Conservation (phyloP, 2,113 vertebrate genomes). For the Cranoglanis bouderius region DNA sequence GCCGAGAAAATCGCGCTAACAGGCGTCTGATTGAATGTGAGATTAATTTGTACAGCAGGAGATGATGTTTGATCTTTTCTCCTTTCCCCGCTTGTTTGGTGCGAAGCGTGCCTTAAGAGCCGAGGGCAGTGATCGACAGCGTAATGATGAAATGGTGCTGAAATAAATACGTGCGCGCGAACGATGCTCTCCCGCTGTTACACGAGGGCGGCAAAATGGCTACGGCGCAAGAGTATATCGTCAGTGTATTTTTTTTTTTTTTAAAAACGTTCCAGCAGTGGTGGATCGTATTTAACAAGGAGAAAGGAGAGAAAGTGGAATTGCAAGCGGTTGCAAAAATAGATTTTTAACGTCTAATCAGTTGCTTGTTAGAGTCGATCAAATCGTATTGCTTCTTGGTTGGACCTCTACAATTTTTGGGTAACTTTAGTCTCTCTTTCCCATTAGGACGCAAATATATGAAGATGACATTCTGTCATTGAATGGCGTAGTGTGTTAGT, state of each 20-base stretch:
- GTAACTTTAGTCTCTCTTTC: background rate
- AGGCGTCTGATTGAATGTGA: constrained; percentile 57
- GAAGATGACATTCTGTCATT: background rate
- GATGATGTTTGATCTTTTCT: constrained; percentile 44
- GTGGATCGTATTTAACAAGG: background rate
- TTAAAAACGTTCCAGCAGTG: background rate
- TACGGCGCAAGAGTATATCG: background rate
- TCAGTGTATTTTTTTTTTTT: background rate
- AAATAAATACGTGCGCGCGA: constrained; percentile 21
- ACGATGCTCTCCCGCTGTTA: background rate
- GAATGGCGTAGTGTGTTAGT: background rate
- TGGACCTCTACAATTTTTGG: background rate
- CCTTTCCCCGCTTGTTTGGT: constrained; percentile 21
- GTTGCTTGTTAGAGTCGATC: background rate
- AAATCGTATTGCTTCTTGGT: background rate
- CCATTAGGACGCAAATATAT: background rate
- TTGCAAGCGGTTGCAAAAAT: background rate
- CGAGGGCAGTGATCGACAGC: constrained; percentile 23
- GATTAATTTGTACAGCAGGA: constrained; percentile 52
- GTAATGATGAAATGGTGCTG: constrained; percentile 49
- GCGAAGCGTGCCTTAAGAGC: background rate
- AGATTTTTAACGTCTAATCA: background rate
- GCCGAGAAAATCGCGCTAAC: constrained; percentile 30
- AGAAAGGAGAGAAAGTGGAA: background rate
- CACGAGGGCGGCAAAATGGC: background rate